Evolutionary conservation across 2,888 invertebrate genomes (phyloP).

Genomic region (Hypomecis punctinalis): DNA sequence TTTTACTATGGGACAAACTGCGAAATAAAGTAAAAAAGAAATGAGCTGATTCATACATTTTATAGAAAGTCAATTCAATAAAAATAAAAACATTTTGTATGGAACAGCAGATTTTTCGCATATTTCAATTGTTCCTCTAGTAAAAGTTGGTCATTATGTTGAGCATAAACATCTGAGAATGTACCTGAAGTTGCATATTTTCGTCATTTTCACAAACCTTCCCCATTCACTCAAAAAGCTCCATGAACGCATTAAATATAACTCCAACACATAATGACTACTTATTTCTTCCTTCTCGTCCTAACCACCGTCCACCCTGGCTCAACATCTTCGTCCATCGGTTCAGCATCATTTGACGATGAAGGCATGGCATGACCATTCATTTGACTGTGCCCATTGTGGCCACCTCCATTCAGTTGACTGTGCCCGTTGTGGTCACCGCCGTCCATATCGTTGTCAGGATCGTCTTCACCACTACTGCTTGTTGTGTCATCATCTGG

Average conservation of each 20-base stretch:
- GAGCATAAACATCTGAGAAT: too few relatives aligned
- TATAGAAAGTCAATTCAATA: too few relatives aligned
- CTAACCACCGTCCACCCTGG: conserved; percentile 89
- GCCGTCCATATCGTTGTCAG: conserved; percentile 54
- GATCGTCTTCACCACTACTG: conserved; percentile 70
- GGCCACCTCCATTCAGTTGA: conserved; percentile 11
- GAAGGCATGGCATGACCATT: conserved; percentile 32
- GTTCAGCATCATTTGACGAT: conserved; percentile 62
- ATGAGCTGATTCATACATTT: too few relatives aligned
- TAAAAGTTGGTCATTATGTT: too few relatives aligned
- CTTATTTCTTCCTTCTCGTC: conserved; percentile 80
- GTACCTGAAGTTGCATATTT: too few relatives aligned
- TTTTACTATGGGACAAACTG: too few relatives aligned
- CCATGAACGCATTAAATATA: background rate
- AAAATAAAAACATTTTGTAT: too few relatives aligned
- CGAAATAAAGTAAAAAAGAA: too few relatives aligned
- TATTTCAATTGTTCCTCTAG: too few relatives aligned
- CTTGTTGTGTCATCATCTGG: conserved; percentile 79
- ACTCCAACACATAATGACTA: conserved; percentile 13
- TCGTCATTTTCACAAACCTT: too few relatives aligned
- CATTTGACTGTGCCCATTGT: background rate
- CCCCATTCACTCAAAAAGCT: too few relatives aligned
- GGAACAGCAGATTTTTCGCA: too few relatives aligned
- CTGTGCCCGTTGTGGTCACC: conserved; percentile 37
- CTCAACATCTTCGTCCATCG: conserved; percentile 82